Base-by-base conservation (phyloP, 2,113 vertebrate species). In the Merops nubicus region DNA sequence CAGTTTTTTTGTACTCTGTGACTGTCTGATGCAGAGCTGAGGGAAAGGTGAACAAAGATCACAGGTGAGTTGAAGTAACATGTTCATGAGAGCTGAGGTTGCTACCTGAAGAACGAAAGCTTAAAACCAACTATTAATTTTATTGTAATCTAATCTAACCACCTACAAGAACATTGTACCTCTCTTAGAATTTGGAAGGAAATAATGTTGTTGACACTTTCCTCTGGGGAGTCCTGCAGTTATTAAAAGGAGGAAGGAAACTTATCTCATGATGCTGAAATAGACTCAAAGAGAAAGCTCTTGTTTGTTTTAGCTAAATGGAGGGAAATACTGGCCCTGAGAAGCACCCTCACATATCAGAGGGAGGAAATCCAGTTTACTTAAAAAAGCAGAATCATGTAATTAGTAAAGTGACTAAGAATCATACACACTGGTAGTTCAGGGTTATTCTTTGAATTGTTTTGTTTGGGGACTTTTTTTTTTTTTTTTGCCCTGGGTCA, bases 181-280 rank as follows among this genome's bases (percentile, higher is more conserved):
- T 74, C 72, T 48, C 56, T 75, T 15, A 75, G 90, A 93, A 81
- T 82, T 75, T 75, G 72, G 83, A 87, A 91, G 92, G 88, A 93
- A 97, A 89, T 81, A 56, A 80, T 84, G 50, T 67, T 94, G 81
- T 93, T 90, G 88, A 72, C 51, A 64, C 43, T 96, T 90, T 36
- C 53, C 79, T 60, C 85, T 81, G 36, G 72, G 83, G 83, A 94
- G 19, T 40, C 14, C 60, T 86, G 83, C n/a, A 87, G 11, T 95
- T 93, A 94, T 95, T 95, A 91, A 93, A 93, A 91, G 76, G 31
- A 93, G 93, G 96, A 96, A 97, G 95, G 93, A 96, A 97, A 84
- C 53, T 94, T 92, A 93, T 80, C 93, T 94, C 72, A 59, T 47
- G 69, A 77, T 75, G 85, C 48, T 91, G 79, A 96, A 93, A 92